Evolutionary conservation across 2,888 invertebrate genomes (phyloP).

Genomic region (Sepiola atlantica): DNA sequence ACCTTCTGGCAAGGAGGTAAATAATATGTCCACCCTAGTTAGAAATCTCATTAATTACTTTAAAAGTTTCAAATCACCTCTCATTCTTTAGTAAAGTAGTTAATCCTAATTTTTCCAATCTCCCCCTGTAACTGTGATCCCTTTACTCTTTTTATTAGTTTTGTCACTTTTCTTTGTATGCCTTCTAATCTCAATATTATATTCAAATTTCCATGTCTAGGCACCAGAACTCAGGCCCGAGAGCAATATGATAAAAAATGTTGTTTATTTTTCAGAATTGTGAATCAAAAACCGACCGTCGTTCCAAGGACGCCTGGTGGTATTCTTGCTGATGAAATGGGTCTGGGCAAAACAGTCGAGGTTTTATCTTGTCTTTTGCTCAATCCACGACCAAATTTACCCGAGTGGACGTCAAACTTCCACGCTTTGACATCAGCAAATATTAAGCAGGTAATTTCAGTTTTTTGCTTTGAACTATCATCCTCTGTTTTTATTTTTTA

Average conservation of each 20-base stretch:
- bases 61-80: too few relatives aligned
- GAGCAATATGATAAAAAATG: not conserved
- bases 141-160: too few relatives aligned
- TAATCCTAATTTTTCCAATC: too few relatives aligned
- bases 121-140: too few relatives aligned
- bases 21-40: too few relatives aligned
- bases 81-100: too few relatives aligned
- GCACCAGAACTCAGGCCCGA: too few relatives aligned
- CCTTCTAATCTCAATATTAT: too few relatives aligned
- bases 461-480: not conserved
- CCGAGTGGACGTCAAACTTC: not conserved
- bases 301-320: constrained; percentile 79
- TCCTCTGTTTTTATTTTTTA: not conserved
- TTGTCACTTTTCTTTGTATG: too few relatives aligned
- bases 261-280: constrained; percentile 64
- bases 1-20: too few relatives aligned
- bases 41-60: too few relatives aligned
- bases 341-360: constrained; percentile 87
- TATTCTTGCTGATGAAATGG: constrained; percentile 88
- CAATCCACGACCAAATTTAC: constrained; percentile 74
- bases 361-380: constrained; percentile 81
- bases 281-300: constrained; percentile 71
- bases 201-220: too few relatives aligned
- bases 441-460: not conserved
- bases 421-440: not conserved